Evolutionary conservation across 2,113 vertebrate species (phyloP).

Genomic region (Nothocercus julius): DNA sequence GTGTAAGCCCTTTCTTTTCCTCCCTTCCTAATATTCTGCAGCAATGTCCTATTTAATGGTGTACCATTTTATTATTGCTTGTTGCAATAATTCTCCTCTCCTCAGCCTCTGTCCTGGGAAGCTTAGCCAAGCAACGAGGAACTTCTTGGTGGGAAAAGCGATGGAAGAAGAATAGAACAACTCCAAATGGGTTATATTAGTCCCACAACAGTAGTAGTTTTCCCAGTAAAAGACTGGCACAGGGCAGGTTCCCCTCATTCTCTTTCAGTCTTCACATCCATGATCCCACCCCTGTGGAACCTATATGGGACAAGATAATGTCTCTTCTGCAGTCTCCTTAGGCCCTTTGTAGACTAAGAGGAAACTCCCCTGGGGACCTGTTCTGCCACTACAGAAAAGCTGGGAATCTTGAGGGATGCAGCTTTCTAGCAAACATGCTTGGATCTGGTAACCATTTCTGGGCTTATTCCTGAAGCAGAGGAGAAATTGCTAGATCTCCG

Average conservation of each 20-base stretch:
- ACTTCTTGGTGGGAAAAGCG: background rate
- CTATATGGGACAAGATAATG: background rate
- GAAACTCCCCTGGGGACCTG: background rate
- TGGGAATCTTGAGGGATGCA: background rate
- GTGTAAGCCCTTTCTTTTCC: constrained; percentile 51
- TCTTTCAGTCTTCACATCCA: background rate
- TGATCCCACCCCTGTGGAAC: background rate
- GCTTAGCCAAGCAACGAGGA: background rate
- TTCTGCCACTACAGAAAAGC: background rate
- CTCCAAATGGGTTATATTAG: background rate
- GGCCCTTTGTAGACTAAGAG: background rate
- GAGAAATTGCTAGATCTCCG: background rate
- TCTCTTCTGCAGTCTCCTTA: background rate
- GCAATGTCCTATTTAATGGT: constrained; percentile 40
- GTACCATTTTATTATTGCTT: constrained; percentile 46
- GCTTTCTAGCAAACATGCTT: background rate
- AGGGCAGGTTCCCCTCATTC: background rate
- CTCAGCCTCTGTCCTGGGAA: background rate
- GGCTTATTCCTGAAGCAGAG: background rate
- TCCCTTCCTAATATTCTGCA: constrained; percentile 58
- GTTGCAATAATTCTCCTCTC: constrained; percentile 1
- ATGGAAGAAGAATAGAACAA: constrained; percentile 4
- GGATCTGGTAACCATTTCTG: background rate
- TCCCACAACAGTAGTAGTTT: background rate
- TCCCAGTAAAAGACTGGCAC: background rate